Base-by-base conservation (phyloP, 2,113 vertebrate species). In the Haemorhous mexicanus region DNA sequence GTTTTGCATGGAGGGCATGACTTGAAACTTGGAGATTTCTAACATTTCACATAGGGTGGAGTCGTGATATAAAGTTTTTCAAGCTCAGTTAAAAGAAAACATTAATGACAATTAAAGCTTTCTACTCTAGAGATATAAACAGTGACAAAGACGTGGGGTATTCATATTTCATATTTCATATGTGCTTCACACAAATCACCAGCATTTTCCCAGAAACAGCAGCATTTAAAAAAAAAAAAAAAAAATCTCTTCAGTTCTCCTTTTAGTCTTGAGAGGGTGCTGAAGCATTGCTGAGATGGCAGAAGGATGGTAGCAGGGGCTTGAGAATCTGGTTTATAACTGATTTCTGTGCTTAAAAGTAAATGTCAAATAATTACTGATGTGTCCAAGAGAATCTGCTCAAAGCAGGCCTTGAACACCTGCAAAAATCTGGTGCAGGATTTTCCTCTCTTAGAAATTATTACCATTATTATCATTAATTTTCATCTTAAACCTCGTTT, bases 261-360 rank as follows among this genome's bases (percentile, higher is more conserved):
- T 62, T 94, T 89, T 17, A 63, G 76, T 93, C 97, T 91, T 90
- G 70, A 95, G 95, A 68, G 97, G 95, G 89, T 93, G 92, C 90
- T 97, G 84, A 41, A 88, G 69, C 44, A 66, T 87, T 82, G 63
- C 81, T 46, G 68, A 49, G 24, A 16, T 53, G 47, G 64, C 55
- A 85, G 56, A 41, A 33, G 41, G 30, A 37, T 33, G 47, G 5
- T 5, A 56, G 24, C 32, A 49, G 24, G 30, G 20, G 22, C 76
- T 58, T 69, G 27, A 18, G 80, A 87, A 73, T 52, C 55, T 84
- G 6, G 1, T 26, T 33, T 78, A 43, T 28, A 33, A 20, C 50
- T 23, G 7, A 33, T 94, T 55, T 84, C 78, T 53, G 4, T 61
- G 55, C 46, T 55, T 80, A 35, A 64, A 72, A 80, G 9, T 50